Base-by-base conservation (phyloP, 2,888 invertebrate genomes). In the Eupithecia pulchellata region DNA sequence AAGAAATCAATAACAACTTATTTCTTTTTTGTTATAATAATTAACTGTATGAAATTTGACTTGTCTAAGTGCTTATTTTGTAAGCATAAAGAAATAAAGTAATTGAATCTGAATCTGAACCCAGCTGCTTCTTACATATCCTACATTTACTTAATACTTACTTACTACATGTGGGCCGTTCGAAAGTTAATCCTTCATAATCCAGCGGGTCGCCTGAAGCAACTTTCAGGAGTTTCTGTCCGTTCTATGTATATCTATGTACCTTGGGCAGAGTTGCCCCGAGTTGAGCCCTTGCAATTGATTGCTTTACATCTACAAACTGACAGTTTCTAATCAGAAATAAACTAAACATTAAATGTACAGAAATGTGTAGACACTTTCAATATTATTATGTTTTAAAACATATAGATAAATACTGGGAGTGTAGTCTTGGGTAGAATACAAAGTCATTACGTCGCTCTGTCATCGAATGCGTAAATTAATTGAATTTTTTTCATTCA, bases 121-220 rank as follows among this genome's bases (percentile, higher is more conserved):
- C 20, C 17, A 29, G 29, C 57, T 57, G 29, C 17, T 57, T 57
- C 29, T 17, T 29, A 8, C 9, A 25, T 52, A 2, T 20, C 8
- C 39, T 32, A 13, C 57, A 68, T 66, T 66, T 70, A 69, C 73
- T 69, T 64, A 75, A 73, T 71, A 70, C 72, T 74, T 69, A 73
- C 75, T 72, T 72, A 74, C 72, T 71, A 71, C 71, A 68, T 68
- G 68, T 68, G 71, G 71, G 52, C 67, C 69, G 68, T 67, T 30
- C 68, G 61, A 69, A 76, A 76, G 74, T 72, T 74, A 76, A 74
- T 71, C 76, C 63, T 30, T 42, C 69, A 64, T 74, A 69, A 76
- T 72, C 74, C 69, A n/a, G 27, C 20, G 57, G 57, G 57, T 29
- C 52, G 57, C 27, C 57, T 17, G 29, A 57, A 27, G 27, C 57